Conservation (phyloP, 2,113 vertebrate species). For the Limanda limanda region DNA sequence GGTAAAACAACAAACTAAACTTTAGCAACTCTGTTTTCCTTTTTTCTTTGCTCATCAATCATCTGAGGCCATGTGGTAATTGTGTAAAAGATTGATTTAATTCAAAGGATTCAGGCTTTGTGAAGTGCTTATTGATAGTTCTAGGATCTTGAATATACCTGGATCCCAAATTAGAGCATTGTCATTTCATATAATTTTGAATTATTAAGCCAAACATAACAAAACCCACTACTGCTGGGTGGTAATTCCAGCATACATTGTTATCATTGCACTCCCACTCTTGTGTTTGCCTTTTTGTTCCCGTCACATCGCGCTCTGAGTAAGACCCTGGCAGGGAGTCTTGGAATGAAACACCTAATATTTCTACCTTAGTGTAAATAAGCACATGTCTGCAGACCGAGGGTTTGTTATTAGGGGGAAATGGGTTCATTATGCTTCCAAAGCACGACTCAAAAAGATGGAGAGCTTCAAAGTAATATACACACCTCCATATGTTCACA, state of each 20-base stretch:
- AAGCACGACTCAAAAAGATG: constrained; percentile 19
- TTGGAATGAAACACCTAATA: constrained; percentile 44
- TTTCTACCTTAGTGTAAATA: constrained; percentile 64
- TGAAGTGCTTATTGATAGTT: constrained; percentile 1
- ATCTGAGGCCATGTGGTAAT: constrained; percentile 3
- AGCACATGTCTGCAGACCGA: constrained; percentile 35
- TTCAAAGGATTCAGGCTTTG: constrained; percentile 5
- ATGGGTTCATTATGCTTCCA: constrained; percentile 59
- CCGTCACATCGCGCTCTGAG: constrained; percentile 1
- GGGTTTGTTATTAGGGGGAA: constrained; percentile 55
- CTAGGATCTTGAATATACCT: constrained; percentile 8
- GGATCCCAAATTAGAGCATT: constrained; percentile 1
- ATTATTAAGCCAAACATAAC: constrained; percentile 21
- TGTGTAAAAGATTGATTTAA: not conserved
- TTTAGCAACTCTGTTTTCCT: constrained; percentile 11
- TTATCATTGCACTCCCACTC: constrained; percentile 20
- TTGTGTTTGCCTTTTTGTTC: constrained; percentile 8
- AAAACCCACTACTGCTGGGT: not conserved
- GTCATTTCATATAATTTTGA: constrained; percentile 13
- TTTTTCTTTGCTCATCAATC: constrained; percentile 33
- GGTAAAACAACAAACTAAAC: constrained; percentile 76
- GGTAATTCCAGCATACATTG: constrained; percentile 9
- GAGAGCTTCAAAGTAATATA: constrained; percentile 31
- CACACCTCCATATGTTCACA: not conserved
- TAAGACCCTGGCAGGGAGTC: not conserved